These are phyloP conservation scores for Cataglyphis hispanica DNA, from an alignment of 1,140 invertebrate genomes.

Conservation along the genomic window DNA sequence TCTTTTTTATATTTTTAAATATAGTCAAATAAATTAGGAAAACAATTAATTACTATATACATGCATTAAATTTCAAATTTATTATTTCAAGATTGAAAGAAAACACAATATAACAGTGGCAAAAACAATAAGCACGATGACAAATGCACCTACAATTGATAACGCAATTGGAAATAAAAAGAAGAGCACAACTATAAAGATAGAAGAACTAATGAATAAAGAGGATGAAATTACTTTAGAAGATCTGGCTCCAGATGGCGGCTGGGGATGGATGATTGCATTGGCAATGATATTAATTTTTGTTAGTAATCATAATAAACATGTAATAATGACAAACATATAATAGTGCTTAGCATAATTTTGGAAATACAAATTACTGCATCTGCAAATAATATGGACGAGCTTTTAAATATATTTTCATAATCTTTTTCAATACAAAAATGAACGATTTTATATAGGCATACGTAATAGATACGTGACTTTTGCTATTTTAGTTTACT, in stretches of 20 bases:
- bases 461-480: constrained; percentile 29
- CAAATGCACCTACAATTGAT: neutral
- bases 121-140: constrained; percentile 36
- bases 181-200: constrained; percentile 31
- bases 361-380: neutral
- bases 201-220: constrained; percentile 56
- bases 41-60: neutral
- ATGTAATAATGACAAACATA: neutral
- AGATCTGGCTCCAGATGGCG: constrained; percentile 87
- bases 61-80: neutral
- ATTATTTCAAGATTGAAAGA: neutral
- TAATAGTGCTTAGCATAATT: neutral
- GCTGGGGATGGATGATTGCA: constrained; percentile 88
- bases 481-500: constrained; percentile 75
- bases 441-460: neutral
- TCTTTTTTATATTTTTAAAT: neutral
- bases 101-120: constrained; percentile 52
- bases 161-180: constrained; percentile 49
- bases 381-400: neutral
- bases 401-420: neutral
- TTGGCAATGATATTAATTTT: constrained; percentile 85
- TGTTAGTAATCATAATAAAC: constrained; percentile 81
- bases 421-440: neutral
- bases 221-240: constrained; percentile 70
- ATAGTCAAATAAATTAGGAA: neutral